Evolutionary conservation across 2,113 vertebrate genomes (phyloP), one percentile per base, ranked within the genome.

Genomic region (Phainopepla nitens): DNA sequence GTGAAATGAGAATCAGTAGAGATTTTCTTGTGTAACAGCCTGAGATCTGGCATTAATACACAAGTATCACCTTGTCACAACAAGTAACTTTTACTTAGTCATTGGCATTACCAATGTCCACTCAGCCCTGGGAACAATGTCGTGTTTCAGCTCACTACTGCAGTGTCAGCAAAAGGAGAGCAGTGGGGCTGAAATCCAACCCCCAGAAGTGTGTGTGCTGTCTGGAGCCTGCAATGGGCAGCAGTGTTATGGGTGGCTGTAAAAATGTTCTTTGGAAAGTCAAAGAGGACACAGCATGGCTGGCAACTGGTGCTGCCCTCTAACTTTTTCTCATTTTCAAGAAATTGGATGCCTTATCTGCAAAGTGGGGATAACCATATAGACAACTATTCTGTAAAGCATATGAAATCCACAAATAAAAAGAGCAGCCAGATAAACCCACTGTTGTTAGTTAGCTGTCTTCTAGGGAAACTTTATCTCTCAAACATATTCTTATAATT

Each of bases 11-110:
- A 87, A 68, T 44, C 56, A 64, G 83, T 28, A 68, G 73, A 96
- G 33, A 42, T 82, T 75, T 92, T 81, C 89, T 60, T 75, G 62
- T 92, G 76, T 60, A 76, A 54, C 62, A 76, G 47, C 27, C 4
- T 75, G 16, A 81, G 45, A 60, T 85, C 27, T 83, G 41, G 35
- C 8, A 2, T 72, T 72, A 92, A 84, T 53, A 65, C 18, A 89
- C 36, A 82, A 83, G n/a, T 51, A 88, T 42, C 60, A 75, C 72
- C 82, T 81, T 93, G 85, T 87, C 79, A 66, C 4, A 23, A 95
- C 82, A 95, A 93, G 69, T 79, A 75, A 83, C 22, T 73, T 95
- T 89, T 85, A 68, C n/a, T 88, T 82, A 87, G 44, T 87, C 60
- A 21, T 25, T 64, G 50, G 39, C 53, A 64, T 77, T 84, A 86